phyloP scores from a whole-genome alignment of 2,113 vertebrate species.

The Pelodiscus sinensis region DNA sequence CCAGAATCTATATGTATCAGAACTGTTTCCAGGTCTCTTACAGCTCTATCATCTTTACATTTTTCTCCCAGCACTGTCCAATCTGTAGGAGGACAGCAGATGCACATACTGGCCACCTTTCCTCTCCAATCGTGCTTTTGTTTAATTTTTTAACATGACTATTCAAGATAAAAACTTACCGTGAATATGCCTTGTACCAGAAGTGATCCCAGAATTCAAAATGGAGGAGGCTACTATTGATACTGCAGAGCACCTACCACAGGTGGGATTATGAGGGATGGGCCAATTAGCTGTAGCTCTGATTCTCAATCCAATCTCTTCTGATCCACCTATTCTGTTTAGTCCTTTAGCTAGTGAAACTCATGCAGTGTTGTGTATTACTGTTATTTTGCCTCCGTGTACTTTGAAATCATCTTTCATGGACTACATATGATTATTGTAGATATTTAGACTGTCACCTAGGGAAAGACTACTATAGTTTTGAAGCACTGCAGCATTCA shows the following conservation, averaged over 20 bases:
- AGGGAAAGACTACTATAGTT: background rate
- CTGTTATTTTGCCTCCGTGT: background rate
- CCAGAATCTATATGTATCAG: background rate
- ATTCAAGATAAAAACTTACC: background rate
- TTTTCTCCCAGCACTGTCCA: background rate
- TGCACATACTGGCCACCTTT: background rate
- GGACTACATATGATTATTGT: background rate
- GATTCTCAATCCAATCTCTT: too few species aligned
- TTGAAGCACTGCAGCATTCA: background rate
- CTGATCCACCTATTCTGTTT: background rate
- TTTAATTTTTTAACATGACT: background rate
- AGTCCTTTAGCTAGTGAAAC: background rate
- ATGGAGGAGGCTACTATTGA: background rate
- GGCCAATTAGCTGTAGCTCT: too few species aligned
- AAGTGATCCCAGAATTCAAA: background rate
- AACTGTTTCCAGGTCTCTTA: background rate
- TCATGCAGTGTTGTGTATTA: background rate
- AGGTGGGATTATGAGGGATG: background rate
- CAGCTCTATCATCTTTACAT: background rate
- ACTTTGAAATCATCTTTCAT: background rate
- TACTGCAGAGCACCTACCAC: background rate
- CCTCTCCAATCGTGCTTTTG: background rate
- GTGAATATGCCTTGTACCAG: background rate
- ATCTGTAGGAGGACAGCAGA: background rate
- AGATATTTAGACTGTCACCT: background rate